Base-by-base conservation (phyloP, 2,797 vertebrate species). In the Pogoniulus pusillus region DNA sequence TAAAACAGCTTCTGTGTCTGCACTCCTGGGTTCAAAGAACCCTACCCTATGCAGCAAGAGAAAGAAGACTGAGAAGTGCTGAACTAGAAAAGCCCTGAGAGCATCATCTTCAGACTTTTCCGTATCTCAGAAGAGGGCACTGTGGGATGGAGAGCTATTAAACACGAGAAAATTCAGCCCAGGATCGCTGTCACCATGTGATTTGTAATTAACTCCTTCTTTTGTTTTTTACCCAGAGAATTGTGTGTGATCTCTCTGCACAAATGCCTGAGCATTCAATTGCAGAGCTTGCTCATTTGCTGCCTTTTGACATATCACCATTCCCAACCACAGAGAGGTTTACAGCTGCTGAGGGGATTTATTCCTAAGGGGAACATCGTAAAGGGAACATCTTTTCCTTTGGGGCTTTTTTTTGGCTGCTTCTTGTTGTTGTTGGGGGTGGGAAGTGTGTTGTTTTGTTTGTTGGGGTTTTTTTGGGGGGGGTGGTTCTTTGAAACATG, bases 71-170 rank as follows among this genome's bases (percentile, higher is more conserved):
- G 3, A 70, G 64, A 83, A 77, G 23, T 1, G 4, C 24, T 51
- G 45, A 8, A 62, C 23, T 29, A 26, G 34, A 51, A 81, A 85
- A 34, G 55, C 8, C 53, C 81, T 74, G 72, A 80, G 39, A 82
- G 49, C 84, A 80, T 86, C 7, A 59, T 75, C 69, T 82, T 64
- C 60, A 92, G 94, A 30, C 41, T 96, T 93, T 86, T 78, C 74
- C 24, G 5, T 72, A 84, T 94, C 92, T 97, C 97, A 93, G 95
- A 96, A 97, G 97, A 97, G 96, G 97, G 96, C 96, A 94, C 89
- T 97, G 95, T 96, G 86, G 91, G 90, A 95, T 94, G 96, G 79
- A 89, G 89, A 97, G 93, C 93, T 91, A 68, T 81, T 94, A 87
- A 89, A 89, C 92, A 47, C 22, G 6, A 68, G 88, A 87, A 74